Conservation (phyloP, 2,888 invertebrate genomes). For the Microlaimidae sp. region DNA sequence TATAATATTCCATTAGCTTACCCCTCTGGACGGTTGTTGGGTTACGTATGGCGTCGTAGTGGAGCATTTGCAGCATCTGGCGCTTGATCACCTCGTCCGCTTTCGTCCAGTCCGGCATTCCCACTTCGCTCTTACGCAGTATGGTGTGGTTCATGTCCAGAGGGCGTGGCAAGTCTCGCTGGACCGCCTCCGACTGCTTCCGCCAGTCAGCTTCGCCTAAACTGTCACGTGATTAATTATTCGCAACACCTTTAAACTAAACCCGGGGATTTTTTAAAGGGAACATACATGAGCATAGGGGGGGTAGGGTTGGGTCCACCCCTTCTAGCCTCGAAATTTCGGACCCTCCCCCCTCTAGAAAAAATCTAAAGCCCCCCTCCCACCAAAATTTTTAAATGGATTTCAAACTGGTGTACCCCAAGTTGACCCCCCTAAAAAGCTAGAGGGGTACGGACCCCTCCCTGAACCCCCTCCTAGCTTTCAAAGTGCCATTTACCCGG, state of each 20-base stretch:
- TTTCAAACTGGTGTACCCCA: too few relatives aligned
- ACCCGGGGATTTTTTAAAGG: too few relatives aligned
- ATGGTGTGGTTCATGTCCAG: conserved; percentile 66
- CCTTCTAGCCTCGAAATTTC: too few relatives aligned
- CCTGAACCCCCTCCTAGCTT: too few relatives aligned
- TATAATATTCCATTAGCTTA: conserved; percentile 26
- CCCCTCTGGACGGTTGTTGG: conserved; percentile 43
- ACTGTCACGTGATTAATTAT: conserved; percentile 23
- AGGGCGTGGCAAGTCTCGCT: conserved; percentile 65
- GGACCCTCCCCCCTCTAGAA: too few relatives aligned
- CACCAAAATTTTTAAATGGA: too few relatives aligned
- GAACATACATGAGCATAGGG: too few relatives aligned
- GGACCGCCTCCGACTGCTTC: conserved; percentile 65
- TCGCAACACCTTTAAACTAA: neutral
- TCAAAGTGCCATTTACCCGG: too few relatives aligned
- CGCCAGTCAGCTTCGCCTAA: conserved; percentile 51
- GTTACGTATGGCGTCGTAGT: conserved; percentile 66
- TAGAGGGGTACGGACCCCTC: too few relatives aligned
- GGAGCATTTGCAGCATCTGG: conserved; percentile 88
- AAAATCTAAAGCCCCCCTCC: too few relatives aligned
- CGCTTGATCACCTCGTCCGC: conserved; percentile 87
- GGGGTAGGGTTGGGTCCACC: too few relatives aligned
- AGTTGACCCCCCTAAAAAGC: too few relatives aligned
- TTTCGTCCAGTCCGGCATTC: conserved; percentile 51
- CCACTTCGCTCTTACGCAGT: conserved; percentile 56